A percentile compares a stretch with the other conserved stretches of the same genome.
Conservation (phyloP, 2,797 vertebrate genomes). For the Sebastes reedi region DNA sequence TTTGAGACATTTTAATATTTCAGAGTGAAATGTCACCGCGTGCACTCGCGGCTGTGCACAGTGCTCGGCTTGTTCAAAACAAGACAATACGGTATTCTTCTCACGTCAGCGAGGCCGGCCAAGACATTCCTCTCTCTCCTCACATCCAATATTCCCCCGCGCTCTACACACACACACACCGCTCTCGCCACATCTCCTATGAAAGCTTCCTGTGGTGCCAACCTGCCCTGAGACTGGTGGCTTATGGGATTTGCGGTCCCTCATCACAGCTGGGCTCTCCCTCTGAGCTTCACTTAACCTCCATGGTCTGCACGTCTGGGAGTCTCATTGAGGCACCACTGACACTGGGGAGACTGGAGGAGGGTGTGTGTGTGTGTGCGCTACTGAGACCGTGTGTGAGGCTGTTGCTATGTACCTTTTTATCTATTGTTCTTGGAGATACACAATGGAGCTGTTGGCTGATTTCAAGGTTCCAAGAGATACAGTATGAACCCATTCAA, state of each 20-base stretch:
- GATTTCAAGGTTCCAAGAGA: neutral
- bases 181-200: slow-evolving; percentile 30
- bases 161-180: neutral
- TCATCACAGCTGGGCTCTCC: slow-evolving; percentile 68
- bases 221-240: slow-evolving; percentile 59
- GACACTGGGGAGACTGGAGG: slow-evolving; percentile 5
- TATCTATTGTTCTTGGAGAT: slow-evolving; percentile 16
- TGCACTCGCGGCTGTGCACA: slow-evolving; percentile 7
- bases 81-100: slow-evolving; percentile 53
- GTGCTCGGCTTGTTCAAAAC: slow-evolving; percentile 18
- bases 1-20: slow-evolving; percentile 39
- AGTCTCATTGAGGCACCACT: slow-evolving; percentile 22
- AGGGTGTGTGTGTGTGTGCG: neutral
- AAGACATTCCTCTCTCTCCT: slow-evolving; percentile 39
- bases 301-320: slow-evolving; percentile 27
- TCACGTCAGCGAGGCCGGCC: slow-evolving; percentile 39
- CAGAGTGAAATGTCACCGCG: slow-evolving; percentile 32
- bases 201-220: slow-evolving; percentile 62
- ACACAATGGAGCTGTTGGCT: neutral
- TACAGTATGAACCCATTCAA: neutral
- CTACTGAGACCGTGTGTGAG: neutral
- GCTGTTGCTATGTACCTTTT: neutral
- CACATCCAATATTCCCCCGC: slow-evolving; percentile 34
- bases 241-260: slow-evolving; percentile 68
- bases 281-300: slow-evolving; percentile 73